Conservation (phyloP, 2,113 vertebrate genomes). For the Mustelus asterias region DNA sequence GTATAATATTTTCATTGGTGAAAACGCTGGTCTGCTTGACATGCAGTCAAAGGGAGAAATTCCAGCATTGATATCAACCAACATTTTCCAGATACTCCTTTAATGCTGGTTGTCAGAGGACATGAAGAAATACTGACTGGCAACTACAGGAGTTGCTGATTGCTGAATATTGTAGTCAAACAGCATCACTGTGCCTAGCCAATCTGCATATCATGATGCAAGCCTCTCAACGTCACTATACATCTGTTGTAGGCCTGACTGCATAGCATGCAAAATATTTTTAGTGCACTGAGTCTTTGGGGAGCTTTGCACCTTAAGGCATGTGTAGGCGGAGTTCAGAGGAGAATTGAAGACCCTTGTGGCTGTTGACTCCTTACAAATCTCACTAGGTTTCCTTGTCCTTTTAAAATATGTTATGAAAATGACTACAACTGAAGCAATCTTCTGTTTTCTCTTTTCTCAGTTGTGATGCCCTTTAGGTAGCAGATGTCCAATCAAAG, state of each 20-base stretch:
- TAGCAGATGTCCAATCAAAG: neutral
- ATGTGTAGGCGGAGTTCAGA: neutral
- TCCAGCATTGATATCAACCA: neutral
- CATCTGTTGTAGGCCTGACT: neutral
- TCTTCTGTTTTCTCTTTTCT: neutral
- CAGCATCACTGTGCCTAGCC: neutral
- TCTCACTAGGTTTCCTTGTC: neutral
- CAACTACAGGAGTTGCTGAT: neutral
- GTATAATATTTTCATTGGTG: neutral
- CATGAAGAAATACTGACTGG: neutral
- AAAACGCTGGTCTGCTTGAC: neutral
- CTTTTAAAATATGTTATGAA: neutral
- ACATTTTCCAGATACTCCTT: neutral
- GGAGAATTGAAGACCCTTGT: neutral
- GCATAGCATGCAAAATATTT: neutral
- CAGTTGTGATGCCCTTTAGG: neutral
- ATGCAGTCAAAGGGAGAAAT: neutral
- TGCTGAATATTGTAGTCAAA: neutral
- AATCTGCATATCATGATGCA: neutral
- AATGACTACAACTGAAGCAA: neutral
- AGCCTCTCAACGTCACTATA: neutral
- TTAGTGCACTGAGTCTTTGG: too few relatives aligned
- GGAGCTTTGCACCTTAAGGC: neutral
- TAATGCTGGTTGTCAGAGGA: neutral
- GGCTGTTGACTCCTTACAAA: neutral